Evolutionary conservation across 2,797 vertebrate species (phyloP).

Genomic region (Florisuga fusca): DNA sequence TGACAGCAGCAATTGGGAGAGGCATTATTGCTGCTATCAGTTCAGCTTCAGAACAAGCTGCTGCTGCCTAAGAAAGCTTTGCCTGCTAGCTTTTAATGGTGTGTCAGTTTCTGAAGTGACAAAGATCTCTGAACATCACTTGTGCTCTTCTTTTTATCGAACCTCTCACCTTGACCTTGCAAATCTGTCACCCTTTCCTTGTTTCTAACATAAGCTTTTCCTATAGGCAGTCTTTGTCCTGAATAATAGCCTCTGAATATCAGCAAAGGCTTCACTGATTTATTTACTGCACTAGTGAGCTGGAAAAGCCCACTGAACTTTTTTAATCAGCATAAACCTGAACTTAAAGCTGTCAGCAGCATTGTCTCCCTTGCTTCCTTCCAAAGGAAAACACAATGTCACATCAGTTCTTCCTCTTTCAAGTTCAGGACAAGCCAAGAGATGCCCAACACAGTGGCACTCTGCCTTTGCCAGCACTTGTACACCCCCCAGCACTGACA

Average conservation of each 20-base stretch:
- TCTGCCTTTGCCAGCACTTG: neutral
- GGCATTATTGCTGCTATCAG: neutral
- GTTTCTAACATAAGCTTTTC: neutral
- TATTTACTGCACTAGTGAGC: neutral
- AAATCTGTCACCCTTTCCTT: neutral
- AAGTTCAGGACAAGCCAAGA: neutral
- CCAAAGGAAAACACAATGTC: neutral
- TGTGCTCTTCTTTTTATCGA: neutral
- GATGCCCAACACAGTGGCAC: neutral
- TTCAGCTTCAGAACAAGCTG: neutral
- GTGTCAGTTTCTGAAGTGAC: neutral
- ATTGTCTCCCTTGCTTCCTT: neutral
- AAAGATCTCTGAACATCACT: neutral
- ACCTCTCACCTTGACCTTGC: neutral
- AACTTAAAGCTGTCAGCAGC: neutral
- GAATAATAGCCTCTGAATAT: neutral
- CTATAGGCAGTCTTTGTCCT: neutral
- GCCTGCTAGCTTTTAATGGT: neutral
- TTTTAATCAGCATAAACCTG: neutral
- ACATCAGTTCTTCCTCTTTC: neutral
- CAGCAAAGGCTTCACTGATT: neutral
- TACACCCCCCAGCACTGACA: neutral
- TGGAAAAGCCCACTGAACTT: neutral
- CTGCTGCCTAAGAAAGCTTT: constrained; percentile 1
- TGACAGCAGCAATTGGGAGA: constrained; percentile 9